Base-by-base conservation (phyloP, 2,113 vertebrate species). In the Bos javanicus region DNA sequence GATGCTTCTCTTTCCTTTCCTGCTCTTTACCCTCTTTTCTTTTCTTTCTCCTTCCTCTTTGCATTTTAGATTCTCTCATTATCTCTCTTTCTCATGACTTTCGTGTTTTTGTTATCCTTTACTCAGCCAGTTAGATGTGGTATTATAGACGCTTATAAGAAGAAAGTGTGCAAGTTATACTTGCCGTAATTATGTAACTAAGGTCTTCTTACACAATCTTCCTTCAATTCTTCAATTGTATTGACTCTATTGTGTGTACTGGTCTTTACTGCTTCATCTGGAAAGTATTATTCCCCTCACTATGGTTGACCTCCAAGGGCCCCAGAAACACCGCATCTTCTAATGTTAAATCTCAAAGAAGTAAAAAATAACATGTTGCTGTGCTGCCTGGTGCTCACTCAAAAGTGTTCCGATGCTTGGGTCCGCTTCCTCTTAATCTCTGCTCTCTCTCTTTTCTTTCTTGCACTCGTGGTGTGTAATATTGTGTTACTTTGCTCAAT, bases 371-470 rank as follows among this genome's bases (percentile, higher is more conserved):
- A 0, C 16, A 0, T 26, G 28, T 30, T 3, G 1, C 6, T 39
- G 0, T 36, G 7, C 3, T 36, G 39, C 43, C 54, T 3, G 14
- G 2, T 1, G 28, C 62, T 43, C 30, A 12, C 76, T 64, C 4
- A 0, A 15, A 33, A 39, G 17, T 50, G 26, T 11, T 39, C 36
- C 3, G 5, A 0, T 0, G 17, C 25, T 36, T 2, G 2, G 50
- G 2, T 5, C 39, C 78, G 2, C n/a, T 36, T 23, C 30, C 23
- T 54, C 23, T 13, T 15, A 16, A 30, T 16, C 39, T 46, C 28
- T 33, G 14, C 1, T 33, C 0, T 59, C 46, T 87, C 28, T 39
- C 64, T 39, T 59, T 25, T 7, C 12, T 54, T 28, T 6, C 62
- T 85, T 14, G 12, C 21, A 1, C 23, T 10, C 10, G 1, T 4